Base-by-base conservation (phyloP, 2,113 vertebrate species). In the Callaeas wilsoni region DNA sequence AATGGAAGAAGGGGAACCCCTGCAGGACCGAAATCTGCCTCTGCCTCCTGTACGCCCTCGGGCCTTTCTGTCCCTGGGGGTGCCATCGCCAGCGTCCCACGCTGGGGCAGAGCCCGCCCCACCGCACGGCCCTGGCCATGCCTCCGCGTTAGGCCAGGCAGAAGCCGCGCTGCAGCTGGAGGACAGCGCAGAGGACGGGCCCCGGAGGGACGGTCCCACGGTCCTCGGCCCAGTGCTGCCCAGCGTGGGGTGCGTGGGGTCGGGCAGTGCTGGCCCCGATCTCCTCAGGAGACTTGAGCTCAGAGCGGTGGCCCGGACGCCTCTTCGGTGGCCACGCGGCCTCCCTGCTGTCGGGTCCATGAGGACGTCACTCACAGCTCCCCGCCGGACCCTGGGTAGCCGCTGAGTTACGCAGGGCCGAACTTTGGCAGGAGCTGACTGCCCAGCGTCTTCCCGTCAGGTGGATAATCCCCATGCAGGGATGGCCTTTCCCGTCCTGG, bases 401-500 rank as follows among this genome's bases (percentile, higher is more conserved):
- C 0, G 0, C 41, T n/a, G 5, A 41, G 35, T 18, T 20, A 26
- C 4, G 1, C 0, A 1, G 1, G 25, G 50, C 33, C 19, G 11
- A 71, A 41, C 22, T 69, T 26, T 12, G 37, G 42, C 76, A 35
- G 60, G 60, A 74, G 59, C 55, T 5, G 68, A 10, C 23, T 29
- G 47, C n/a, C 25, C 83, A 14, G 59, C 18, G 0, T 19, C 15
- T 74, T 86, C 47, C 73, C 1, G 0, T 14, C 46, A 25, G 63
- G 86, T 4, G 5, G 41, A 62, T 12, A 37, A 57, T n/a, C 46
- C 1, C 1, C 18, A 7, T 2, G n/a, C 22, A 50, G 46, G 59
- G 37, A 57, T 12, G 17, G 59, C 16, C 25, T 60, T 39, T 19
- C 26, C 42, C 27, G 25, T n/a, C 42, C 33, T 29, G 0, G 1